Evolutionary conservation across 2,888 invertebrate species (phyloP).

Genomic region (Ophion slaviceki): DNA sequence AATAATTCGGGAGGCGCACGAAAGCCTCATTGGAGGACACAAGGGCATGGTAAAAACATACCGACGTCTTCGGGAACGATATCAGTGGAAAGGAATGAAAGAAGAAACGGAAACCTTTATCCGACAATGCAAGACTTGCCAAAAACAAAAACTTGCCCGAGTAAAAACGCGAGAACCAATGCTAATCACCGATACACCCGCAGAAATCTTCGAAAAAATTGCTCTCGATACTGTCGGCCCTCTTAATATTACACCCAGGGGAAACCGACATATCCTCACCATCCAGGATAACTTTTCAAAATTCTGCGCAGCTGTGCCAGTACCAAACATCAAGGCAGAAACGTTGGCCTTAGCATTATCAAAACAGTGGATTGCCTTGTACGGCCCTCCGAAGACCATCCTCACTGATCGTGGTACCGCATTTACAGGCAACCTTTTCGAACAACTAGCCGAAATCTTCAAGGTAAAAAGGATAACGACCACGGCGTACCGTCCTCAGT

Average conservation of each 20-base stretch:
- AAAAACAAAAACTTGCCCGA: neutral
- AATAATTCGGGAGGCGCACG: slow-evolving; percentile 3
- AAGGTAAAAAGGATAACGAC: no score
- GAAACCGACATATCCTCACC: slow-evolving; percentile 35
- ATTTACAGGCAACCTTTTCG: no score
- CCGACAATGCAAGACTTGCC: neutral
- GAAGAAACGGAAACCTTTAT: neutral
- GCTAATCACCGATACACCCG: slow-evolving; percentile 9
- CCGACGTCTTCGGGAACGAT: slow-evolving; percentile 1
- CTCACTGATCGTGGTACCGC: no score
- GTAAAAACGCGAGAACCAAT: slow-evolving; percentile 19
- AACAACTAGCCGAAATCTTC: no score
- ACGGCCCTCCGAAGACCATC: no score
- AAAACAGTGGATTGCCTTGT: no score
- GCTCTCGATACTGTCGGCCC: slow-evolving; percentile 4
- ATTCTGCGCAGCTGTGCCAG: slow-evolving; percentile 24
- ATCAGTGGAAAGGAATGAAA: slow-evolving; percentile 12
- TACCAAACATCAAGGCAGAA: neutral
- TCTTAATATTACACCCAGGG: neutral
- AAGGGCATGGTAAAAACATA: neutral
- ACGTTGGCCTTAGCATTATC: no score
- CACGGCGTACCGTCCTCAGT: no score
- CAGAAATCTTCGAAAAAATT: slow-evolving; percentile 12
- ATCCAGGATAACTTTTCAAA: slow-evolving; percentile 43
- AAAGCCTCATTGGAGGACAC: slow-evolving; percentile 2